Percentiles rank a stretch among this genome's conserved stretches.
Conservation (phyloP, 2,888 invertebrate species). For the Melanargia galathea region DNA sequence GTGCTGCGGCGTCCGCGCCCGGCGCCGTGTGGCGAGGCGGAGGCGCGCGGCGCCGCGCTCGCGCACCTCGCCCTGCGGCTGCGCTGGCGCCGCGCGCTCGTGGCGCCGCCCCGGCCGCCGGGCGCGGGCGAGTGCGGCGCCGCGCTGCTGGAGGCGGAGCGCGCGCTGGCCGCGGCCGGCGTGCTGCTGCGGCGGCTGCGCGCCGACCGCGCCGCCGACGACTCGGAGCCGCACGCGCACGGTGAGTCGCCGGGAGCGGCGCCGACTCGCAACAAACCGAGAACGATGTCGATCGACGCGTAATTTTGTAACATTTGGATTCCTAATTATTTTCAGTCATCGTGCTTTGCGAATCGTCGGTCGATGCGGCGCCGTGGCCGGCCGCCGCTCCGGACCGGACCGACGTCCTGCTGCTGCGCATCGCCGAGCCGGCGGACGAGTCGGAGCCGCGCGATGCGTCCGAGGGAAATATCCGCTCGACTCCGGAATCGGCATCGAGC, state of each 20-base stretch:
- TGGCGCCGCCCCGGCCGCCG: constrained; percentile 40
- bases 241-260: constrained; percentile 45
- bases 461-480: background rate
- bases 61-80: constrained; percentile 45
- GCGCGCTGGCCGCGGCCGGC: constrained; percentile 50
- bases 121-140: constrained; percentile 40
- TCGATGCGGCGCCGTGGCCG: constrained; percentile 32
- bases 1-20: constrained; percentile 44
- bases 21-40: constrained; percentile 43
- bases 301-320: background rate
- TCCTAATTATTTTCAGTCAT: constrained; percentile 25
- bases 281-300: background rate
- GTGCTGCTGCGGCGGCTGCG: constrained; percentile 44
- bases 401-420: constrained; percentile 22
- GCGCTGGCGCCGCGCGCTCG: constrained; percentile 39
- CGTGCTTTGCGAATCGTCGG: constrained; percentile 32
- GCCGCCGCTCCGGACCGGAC: constrained; percentile 33
- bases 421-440: constrained; percentile 13
- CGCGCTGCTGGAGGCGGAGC: constrained; percentile 39
- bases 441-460: background rate
- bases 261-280: background rate
- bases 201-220: constrained; percentile 37
- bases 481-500: background rate
- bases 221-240: too few species aligned
- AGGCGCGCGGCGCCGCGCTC: constrained; percentile 51